Evolutionary conservation across 2,888 invertebrate species (phyloP).

Genomic region (Amphipoea oculea): DNA sequence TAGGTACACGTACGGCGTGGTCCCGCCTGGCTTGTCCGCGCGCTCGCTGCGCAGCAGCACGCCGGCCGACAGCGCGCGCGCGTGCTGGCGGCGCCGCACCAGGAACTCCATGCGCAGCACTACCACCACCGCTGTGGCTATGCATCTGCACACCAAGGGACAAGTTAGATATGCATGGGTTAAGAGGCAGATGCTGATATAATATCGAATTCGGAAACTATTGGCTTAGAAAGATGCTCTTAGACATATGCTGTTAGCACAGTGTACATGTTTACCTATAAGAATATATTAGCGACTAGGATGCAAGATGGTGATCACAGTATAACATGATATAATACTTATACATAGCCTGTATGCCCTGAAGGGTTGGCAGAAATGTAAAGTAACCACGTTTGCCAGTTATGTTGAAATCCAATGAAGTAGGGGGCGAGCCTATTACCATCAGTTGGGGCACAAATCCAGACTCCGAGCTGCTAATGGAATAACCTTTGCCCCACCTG

Average conservation of each 20-base stretch:
- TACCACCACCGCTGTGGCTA: slow-evolving; percentile 75
- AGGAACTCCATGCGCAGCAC: slow-evolving; percentile 83
- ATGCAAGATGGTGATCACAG: background rate
- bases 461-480: background rate
- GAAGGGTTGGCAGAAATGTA: background rate
- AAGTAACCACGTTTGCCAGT: background rate
- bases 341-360: too few relatives aligned
- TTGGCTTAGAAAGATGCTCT: background rate
- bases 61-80: slow-evolving; percentile 74
- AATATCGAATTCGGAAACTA: background rate
- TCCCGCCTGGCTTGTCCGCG: background rate
- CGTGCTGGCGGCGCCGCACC: slow-evolving; percentile 79
- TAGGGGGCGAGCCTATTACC: background rate
- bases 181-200: too few relatives aligned
- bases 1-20: slow-evolving; percentile 52
- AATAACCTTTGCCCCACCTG: background rate
- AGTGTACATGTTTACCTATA: background rate
- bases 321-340: background rate
- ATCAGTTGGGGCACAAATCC: too few relatives aligned
- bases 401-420: background rate
- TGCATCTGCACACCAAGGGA: slow-evolving; percentile 70
- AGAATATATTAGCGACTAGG: background rate
- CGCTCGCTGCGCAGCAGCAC: slow-evolving; percentile 68
- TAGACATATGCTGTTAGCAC: too few relatives aligned
- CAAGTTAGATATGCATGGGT: background rate